phyloP scores from a whole-genome alignment of 2,888 invertebrate genomes.

The Cecidostiba fungosa region DNA sequence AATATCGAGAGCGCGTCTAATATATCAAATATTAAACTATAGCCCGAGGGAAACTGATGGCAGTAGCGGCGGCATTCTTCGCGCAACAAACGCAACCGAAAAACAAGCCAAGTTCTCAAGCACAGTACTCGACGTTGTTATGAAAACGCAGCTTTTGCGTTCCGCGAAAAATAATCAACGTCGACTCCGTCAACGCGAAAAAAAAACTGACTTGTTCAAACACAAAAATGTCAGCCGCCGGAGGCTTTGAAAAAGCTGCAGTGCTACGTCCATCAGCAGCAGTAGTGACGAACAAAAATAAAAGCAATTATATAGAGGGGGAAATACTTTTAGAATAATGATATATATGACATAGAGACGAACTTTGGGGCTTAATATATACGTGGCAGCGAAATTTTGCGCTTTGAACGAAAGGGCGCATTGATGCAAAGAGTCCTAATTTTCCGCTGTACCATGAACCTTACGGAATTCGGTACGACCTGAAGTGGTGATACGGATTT shows the following conservation, averaged over 20 bases:
- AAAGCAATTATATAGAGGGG: neutral
- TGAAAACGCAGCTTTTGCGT: neutral
- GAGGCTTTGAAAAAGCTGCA: no score
- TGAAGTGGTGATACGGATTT: neutral
- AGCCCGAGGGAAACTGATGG: neutral
- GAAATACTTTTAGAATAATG: neutral
- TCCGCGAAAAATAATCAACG: slow-evolving; percentile 3
- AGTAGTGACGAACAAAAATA: neutral
- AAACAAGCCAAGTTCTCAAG: neutral
- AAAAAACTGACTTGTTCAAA: neutral
- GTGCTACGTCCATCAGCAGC: no score
- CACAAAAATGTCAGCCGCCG: neutral
- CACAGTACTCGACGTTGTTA: neutral
- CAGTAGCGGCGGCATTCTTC: neutral
- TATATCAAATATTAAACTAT: slow-evolving; percentile 8
- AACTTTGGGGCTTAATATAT: neutral
- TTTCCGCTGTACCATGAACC: neutral
- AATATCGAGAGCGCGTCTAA: neutral
- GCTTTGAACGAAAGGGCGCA: neutral
- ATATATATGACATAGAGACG: neutral
- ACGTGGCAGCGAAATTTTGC: neutral
- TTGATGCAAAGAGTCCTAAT: neutral
- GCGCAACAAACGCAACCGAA: neutral
- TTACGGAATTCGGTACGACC: neutral
- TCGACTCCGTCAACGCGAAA: neutral